Evolutionary conservation across 2,797 vertebrate genomes (phyloP), one percentile per base, ranked within the genome.

Genomic region (Centropyge bicolor): DNA sequence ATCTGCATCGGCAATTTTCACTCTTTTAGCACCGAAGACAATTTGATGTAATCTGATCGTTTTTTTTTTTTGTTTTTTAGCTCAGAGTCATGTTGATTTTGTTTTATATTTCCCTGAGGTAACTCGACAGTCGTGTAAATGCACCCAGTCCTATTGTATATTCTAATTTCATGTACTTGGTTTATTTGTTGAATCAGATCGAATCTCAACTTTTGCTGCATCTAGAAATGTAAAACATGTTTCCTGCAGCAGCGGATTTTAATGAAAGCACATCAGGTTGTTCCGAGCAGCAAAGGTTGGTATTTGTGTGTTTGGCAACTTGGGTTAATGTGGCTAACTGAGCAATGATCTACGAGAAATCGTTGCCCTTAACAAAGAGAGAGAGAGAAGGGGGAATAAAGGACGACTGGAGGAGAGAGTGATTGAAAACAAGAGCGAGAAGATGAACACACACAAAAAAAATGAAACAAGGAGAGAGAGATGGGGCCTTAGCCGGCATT

Each of bases 401-500:
- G 36, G 60, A 76, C 22, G 52, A 74, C 10, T 71, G 70, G 61
- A 46, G 83, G 67, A 38, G 70, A 76, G 84, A 78, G 64, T 75
- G 64, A 69, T 62, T 55, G 54, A 55, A 65, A 74, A 71, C 49
- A 60, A 60, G n/a, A 69, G 45, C 54, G 48, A 12, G 22, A 38
- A 76, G 74, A 78, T 76, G 74, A 70, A 70, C 40, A 67, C 17
- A 54, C 31, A 46, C 3, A 69, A 70, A 71, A 86, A 66, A 41
- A 65, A 38, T 52, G 48, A 65, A 20, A 36, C 40, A 17, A 46
- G 40, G 43, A 36, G 70, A 20, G 55, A 80, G 90, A 79, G 81
- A 78, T 57, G 55, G 56, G 67, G 86, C 84, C 78, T 78, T 83
- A 74, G 82, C 77, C 78, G 36, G 77, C 86, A 83, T 90, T 93